Percentiles rank a stretch among this genome's conserved stretches.
Conservation (phyloP, 2,888 invertebrate genomes). For the Melitaea athalia region DNA sequence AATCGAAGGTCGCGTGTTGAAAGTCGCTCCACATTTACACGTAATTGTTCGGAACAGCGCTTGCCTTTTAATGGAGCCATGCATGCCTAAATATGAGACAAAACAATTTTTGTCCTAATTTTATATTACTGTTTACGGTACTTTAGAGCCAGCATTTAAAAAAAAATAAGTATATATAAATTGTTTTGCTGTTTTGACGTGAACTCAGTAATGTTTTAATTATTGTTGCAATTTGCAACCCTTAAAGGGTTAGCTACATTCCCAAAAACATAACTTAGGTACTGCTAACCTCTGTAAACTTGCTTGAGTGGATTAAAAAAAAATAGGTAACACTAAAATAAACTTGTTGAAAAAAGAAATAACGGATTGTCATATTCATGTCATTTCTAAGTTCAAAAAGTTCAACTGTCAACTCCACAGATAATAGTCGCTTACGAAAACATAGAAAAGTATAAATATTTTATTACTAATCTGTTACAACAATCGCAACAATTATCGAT, state of each 20-base stretch:
- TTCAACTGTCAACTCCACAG: not conserved
- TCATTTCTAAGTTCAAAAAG: not conserved
- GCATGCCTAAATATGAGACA: conserved; percentile 22
- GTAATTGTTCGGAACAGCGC: conserved; percentile 42
- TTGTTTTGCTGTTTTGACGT: too few relatives aligned
- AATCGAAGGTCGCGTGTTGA: conserved; percentile 43
- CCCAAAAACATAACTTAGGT: too few relatives aligned
- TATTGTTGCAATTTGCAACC: too few relatives aligned
- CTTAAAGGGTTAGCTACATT: too few relatives aligned
- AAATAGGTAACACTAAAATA: too few relatives aligned
- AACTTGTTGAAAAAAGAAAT: not conserved
- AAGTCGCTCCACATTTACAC: conserved; percentile 41
- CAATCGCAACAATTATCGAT: conserved; percentile 3
- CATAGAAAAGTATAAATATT: not conserved
- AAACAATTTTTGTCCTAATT: conserved; percentile 20
- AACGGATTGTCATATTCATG: not conserved
- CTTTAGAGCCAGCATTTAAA: too few relatives aligned
- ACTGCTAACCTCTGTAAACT: too few relatives aligned
- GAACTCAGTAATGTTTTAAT: too few relatives aligned
- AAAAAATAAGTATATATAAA: too few relatives aligned
- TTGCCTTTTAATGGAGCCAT: conserved; percentile 39
- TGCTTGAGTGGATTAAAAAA: too few relatives aligned
- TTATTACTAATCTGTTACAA: not conserved
- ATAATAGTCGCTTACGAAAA: not conserved
- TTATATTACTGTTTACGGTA: not conserved